Conservation (phyloP, 2,797 vertebrate species). For the Melanotaenia parkinsoni region DNA sequence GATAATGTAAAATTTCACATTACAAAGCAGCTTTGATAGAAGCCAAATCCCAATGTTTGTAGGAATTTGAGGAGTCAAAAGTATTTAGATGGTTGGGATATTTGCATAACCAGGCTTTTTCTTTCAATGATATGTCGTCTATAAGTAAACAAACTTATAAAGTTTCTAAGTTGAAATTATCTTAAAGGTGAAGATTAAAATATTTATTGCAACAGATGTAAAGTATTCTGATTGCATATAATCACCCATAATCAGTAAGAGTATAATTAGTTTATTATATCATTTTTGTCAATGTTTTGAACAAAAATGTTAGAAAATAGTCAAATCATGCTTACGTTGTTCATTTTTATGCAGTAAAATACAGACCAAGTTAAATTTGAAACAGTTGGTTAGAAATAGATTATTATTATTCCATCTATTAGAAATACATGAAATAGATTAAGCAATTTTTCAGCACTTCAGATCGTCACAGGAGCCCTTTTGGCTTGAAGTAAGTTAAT, state of each 20-base stretch:
- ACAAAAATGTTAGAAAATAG: neutral
- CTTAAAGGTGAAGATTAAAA: neutral
- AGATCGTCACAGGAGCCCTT: neutral
- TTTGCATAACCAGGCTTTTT: neutral
- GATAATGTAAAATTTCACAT: neutral
- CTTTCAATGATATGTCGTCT: too few relatives aligned
- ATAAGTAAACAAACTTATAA: too few relatives aligned
- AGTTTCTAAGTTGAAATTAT: too few relatives aligned
- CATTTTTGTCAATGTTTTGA: neutral
- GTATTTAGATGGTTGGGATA: too few relatives aligned
- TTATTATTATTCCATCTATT: neutral
- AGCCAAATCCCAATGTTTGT: neutral
- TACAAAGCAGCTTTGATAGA: neutral
- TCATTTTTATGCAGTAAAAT: neutral
- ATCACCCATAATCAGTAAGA: neutral
- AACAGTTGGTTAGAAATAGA: neutral
- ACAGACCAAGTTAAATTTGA: neutral
- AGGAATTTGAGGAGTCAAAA: neutral
- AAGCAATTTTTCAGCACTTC: neutral
- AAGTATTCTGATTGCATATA: neutral
- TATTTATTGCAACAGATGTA: neutral
- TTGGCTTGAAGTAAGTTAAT: conserved; percentile 45
- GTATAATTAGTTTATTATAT: neutral
- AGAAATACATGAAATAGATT: neutral
- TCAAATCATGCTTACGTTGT: neutral